A percentile compares a stretch with the other conserved stretches of the same genome.
These are phyloP conservation scores for Leucania comma DNA, from an alignment of 2,888 invertebrate species.

Conservation along the genomic window DNA sequence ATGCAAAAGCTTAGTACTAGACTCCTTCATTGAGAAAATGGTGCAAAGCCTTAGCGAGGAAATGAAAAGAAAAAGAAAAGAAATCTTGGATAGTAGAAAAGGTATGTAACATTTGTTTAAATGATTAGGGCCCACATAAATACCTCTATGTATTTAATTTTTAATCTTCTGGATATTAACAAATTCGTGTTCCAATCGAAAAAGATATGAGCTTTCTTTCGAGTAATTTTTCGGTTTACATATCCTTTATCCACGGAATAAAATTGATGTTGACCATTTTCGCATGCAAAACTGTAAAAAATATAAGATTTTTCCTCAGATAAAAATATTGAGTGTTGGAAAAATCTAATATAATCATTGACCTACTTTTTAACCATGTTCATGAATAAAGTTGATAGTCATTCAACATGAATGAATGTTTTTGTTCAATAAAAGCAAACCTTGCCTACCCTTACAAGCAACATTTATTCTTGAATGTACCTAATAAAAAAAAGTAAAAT, in stretches of 20 bases:
- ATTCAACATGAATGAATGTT: neutral
- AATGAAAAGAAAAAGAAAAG: constrained; percentile 89
- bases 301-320: neutral
- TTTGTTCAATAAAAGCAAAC: neutral
- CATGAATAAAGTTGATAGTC: no score
- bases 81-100: constrained; percentile 88
- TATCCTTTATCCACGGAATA: neutral
- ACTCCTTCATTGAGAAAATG: constrained; percentile 94
- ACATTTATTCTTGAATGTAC: neutral
- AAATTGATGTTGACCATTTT: neutral
- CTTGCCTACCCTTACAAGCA: no score
- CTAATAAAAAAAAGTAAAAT: neutral
- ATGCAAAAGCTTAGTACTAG: constrained; percentile 92
- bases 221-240: neutral
- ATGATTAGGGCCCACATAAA: constrained; percentile 10
- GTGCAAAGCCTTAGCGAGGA: constrained; percentile 91
- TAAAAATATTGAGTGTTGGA: neutral
- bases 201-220: no score
- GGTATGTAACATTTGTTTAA: constrained; percentile 69
- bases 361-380: neutral
- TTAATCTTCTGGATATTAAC: neutral
- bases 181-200: neutral
- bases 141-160: constrained; percentile 3
- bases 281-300: neutral
- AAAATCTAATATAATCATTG: neutral